Conservation (phyloP, 2,888 invertebrate species). For the Scrobipalpa atriplicella region DNA sequence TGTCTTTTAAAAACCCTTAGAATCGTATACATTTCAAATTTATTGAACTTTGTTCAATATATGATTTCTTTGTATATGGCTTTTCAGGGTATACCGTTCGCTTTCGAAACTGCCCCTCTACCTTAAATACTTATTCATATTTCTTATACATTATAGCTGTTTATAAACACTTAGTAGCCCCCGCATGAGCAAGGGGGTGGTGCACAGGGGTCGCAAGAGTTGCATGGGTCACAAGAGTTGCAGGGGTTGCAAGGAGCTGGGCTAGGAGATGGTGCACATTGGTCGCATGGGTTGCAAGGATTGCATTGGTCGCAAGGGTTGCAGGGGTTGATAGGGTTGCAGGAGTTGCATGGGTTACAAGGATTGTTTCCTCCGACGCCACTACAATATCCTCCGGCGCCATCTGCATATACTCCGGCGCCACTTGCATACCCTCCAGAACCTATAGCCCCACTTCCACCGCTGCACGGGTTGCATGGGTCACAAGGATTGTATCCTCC, state of each 20-base stretch:
- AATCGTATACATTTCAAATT: no score
- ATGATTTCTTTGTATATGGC: neutral
- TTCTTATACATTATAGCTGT: neutral
- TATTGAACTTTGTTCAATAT: no score
- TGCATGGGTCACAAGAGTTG: neutral
- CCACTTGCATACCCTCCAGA: no score
- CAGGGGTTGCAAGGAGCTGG: neutral
- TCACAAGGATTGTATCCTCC: no score
- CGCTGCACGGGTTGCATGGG: no score
- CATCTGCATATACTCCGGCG: no score
- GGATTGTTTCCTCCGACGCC: neutral
- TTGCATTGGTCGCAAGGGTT: slow-evolving; percentile 12
- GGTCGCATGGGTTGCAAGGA: slow-evolving; percentile 21
- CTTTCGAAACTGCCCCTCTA: neutral
- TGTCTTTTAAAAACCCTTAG: no score
- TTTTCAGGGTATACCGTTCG: neutral
- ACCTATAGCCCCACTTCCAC: no score
- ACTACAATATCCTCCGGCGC: no score
- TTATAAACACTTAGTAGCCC: neutral
- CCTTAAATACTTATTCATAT: slow-evolving; percentile 11
- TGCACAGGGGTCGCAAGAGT: neutral
- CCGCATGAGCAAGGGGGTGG: neutral
- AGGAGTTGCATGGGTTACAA: slow-evolving; percentile 12
- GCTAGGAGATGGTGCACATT: neutral
- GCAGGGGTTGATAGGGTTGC: slow-evolving; percentile 24